Evolutionary conservation across 2,888 invertebrate genomes (phyloP).

Genomic region (Synergus itoensis): DNA sequence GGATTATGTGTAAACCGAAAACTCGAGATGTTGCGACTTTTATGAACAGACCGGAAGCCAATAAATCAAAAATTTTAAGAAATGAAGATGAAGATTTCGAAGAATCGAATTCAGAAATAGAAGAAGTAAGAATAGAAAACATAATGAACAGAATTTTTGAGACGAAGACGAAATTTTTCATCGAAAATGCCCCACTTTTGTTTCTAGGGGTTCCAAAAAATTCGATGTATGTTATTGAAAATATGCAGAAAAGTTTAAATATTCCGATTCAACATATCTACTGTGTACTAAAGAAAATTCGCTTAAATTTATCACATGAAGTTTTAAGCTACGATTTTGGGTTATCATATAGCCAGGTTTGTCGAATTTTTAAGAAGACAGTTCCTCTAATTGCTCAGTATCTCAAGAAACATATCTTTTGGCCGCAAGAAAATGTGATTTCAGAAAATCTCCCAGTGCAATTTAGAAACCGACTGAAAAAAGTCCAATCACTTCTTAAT

Average conservation of each 20-base stretch:
- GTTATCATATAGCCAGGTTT: neutral
- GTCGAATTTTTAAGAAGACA: neutral
- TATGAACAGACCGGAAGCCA: neutral
- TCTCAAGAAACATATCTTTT: neutral
- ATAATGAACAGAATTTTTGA: neutral
- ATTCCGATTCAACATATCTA: neutral
- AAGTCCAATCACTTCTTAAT: neutral
- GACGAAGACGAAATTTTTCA: neutral
- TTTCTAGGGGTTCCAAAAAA: neutral
- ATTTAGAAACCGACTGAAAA: neutral
- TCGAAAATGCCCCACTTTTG: neutral
- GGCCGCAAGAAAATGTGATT: neutral
- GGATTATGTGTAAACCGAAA: neutral
- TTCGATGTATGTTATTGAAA: neutral
- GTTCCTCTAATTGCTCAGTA: neutral
- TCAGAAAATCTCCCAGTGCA: neutral
- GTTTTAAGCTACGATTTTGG: conserved; percentile 9
- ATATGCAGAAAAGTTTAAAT: neutral
- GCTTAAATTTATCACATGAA: neutral
- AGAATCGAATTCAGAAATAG: neutral
- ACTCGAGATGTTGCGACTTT: neutral
- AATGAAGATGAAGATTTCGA: neutral
- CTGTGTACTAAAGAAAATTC: neutral
- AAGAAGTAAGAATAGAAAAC: neutral
- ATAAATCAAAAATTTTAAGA: neutral